Evolutionary conservation across 2,797 vertebrate species (phyloP).

Genomic region (Eleutherodactylus coqui): DNA sequence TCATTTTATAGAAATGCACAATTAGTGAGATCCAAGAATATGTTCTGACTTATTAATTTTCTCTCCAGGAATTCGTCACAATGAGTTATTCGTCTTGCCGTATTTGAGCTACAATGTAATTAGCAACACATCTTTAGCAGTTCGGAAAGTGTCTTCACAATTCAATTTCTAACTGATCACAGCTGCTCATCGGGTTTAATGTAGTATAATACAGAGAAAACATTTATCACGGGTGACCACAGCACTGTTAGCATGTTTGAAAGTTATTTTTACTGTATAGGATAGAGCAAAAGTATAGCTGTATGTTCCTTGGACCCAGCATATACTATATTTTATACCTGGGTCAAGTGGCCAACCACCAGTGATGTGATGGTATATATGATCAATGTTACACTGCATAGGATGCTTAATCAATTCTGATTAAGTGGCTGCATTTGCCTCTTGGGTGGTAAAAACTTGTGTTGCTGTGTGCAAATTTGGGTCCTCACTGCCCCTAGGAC

Average conservation of each 20-base stretch:
- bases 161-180: conserved; percentile 26
- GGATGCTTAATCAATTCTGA: not conserved
- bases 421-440: too few relatives aligned
- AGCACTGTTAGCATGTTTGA: not conserved
- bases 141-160: not conserved
- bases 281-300: not conserved
- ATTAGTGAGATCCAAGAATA: not conserved
- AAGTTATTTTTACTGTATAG: not conserved
- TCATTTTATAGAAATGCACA: not conserved
- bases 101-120: conserved; percentile 39
- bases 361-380: not conserved
- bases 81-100: conserved; percentile 17
- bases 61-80: not conserved
- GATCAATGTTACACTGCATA: not conserved
- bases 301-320: not conserved
- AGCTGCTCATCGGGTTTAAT: conserved; percentile 37
- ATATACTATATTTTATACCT: not conserved
- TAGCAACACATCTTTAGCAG: conserved; percentile 26
- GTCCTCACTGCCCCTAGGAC: too few relatives aligned
- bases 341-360: not conserved
- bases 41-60: conserved; percentile 32
- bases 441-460: too few relatives aligned
- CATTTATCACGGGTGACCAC: not conserved
- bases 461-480: too few relatives aligned
- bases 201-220: not conserved